Evolutionary conservation across 2,113 vertebrate genomes (phyloP).

Genomic region (Motacilla alba): DNA sequence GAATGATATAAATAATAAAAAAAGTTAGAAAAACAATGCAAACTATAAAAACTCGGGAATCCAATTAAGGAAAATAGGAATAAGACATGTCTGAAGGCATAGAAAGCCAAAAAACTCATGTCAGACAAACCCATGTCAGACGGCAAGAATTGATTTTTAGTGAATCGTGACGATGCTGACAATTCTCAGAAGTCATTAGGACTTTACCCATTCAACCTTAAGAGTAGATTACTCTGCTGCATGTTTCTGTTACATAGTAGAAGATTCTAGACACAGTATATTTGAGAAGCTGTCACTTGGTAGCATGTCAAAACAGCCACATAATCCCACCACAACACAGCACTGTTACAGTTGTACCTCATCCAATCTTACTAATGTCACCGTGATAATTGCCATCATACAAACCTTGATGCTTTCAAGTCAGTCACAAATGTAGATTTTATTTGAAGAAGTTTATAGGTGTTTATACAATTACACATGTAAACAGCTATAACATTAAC

Average conservation of each 20-base stretch:
- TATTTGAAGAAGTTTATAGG: neutral
- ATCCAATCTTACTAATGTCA: neutral
- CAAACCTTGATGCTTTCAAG: neutral
- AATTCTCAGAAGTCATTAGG: slow-evolving; percentile 20
- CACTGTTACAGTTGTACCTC: neutral
- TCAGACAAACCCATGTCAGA: slow-evolving; percentile 97
- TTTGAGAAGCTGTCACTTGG: neutral
- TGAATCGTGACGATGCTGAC: slow-evolving; percentile 22
- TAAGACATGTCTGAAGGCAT: slow-evolving; percentile 77
- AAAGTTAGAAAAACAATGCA: slow-evolving; percentile 24
- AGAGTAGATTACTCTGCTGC: slow-evolving; percentile 79
- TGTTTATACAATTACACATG: neutral
- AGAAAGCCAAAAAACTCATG: slow-evolving; percentile 89
- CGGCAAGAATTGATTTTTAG: slow-evolving; percentile 78
- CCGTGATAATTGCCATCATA: neutral
- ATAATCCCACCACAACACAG: neutral
- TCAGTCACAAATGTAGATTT: neutral
- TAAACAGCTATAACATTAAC: neutral
- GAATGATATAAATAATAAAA: slow-evolving; percentile 71
- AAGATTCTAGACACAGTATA: neutral
- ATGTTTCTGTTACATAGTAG: slow-evolving; percentile 71
- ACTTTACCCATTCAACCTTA: slow-evolving; percentile 14
- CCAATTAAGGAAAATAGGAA: slow-evolving; percentile 51
- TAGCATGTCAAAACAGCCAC: neutral
- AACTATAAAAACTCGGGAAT: slow-evolving; percentile 66